Base-by-base conservation (phyloP, 1,140 invertebrate species). In the Ceratoteleas bidentatus region DNA sequence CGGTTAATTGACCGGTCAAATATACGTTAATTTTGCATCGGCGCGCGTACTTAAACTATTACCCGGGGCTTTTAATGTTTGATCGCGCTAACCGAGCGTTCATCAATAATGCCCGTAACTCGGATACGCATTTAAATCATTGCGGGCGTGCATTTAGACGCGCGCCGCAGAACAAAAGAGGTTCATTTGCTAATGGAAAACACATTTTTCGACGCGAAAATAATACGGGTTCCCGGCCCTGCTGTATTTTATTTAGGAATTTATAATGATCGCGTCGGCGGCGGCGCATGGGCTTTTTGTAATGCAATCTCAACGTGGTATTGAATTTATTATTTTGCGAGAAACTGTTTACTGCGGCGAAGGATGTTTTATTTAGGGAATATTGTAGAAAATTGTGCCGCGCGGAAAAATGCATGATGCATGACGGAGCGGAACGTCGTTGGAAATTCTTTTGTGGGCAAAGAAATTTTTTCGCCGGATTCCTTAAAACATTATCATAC, bases 401-500 rank as follows among this genome's bases (percentile, higher is more conserved):
- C 58, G 45, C 66, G 70, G 75, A 78, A 78, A 78, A 78, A 78
- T 78, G 15, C 53, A 78, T 78, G 66, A 65, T 16, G 36, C 60
- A 16, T 34, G 45, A 60, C 50, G 45, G 64, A 65, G 70, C 47
- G 74, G 64, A 77, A 68, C 57, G 43, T 58, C 34, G 60, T 70
- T 78, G 66, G 10, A 52, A 58, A 78, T 78, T 78, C 66, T 70
- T 78, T 78, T 78, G 66, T 70, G 34, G 50, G 32, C 24, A 54
- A 49, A 24, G 2, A 70, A 49, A 54, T 56, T 77, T 77, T 64
- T 76, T 57, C 56, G 38, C 33, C 50, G 53, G 50, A 77, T 64
- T 77, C 65, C 16, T 69, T 56, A 77, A 77, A 77, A 77, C 66
- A 77, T 69, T 56, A 77, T 77, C 65, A 70, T 77, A 77, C 38